A percentile compares a stretch with the other conserved stretches of the same genome.
These are phyloP conservation scores for Drosophila elegans DNA, from an alignment of 1,140 invertebrate genomes.

Conservation along the genomic window DNA sequence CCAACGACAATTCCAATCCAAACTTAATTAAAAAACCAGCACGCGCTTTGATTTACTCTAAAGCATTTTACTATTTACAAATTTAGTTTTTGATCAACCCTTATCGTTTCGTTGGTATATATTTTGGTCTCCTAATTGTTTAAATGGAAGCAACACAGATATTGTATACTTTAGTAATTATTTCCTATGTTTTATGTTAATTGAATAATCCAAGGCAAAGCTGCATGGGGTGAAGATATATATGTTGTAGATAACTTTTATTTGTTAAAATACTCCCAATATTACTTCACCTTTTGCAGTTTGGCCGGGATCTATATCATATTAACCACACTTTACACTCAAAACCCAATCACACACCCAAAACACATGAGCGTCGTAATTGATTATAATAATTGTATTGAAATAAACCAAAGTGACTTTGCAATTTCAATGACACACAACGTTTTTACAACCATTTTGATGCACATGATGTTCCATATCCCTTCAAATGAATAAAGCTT, in stretches of 20 bases:
- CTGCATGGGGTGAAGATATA: constrained; percentile 4
- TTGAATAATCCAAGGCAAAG: neutral
- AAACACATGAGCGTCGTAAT: constrained; percentile 39
- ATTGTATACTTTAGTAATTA: constrained; percentile 26
- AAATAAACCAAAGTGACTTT: constrained; percentile 22
- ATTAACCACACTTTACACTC: constrained; percentile 4
- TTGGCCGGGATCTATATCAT: constrained; percentile 1
- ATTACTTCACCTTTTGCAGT: neutral
- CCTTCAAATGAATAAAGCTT: constrained; percentile 2
- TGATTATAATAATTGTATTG: constrained; percentile 19
- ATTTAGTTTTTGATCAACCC: constrained; percentile 22
- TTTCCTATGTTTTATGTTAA: neutral
- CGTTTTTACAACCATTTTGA: constrained; percentile 7
- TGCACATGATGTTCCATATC: constrained; percentile 30
- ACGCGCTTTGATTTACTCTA: constrained; percentile 68
- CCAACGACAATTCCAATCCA: constrained; percentile 34
- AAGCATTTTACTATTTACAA: constrained; percentile 50
- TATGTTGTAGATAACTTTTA: neutral
- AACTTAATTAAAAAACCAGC: constrained; percentile 55
- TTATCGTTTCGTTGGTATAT: constrained; percentile 3
- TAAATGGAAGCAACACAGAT: constrained; percentile 31
- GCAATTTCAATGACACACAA: constrained; percentile 31
- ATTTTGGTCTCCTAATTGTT: constrained; percentile 16
- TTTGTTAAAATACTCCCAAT: constrained; percentile 10
- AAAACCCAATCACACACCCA: neutral